A percentile compares a stretch with the other conserved stretches of the same genome.
phyloP scores from a whole-genome alignment of 1,140 invertebrate genomes.

The Archivesica marissinica region DNA sequence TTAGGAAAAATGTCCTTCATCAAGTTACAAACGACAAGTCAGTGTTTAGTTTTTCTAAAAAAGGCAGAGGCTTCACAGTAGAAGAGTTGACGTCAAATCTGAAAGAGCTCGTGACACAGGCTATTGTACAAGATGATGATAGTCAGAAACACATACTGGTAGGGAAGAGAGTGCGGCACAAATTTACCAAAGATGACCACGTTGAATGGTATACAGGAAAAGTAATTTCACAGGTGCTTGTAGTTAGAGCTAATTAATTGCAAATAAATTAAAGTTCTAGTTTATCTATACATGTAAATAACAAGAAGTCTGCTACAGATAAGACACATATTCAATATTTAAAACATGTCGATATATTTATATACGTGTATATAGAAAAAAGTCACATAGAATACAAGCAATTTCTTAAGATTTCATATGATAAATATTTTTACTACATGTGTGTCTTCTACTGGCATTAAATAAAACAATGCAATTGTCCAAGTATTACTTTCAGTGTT shows the following conservation, averaged over 20 bases:
- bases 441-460: too few relatives aligned
- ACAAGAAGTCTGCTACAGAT: too few relatives aligned
- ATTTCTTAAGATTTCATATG: too few relatives aligned
- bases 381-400: too few relatives aligned
- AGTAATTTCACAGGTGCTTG: constrained; percentile 43
- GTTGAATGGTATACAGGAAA: constrained; percentile 38
- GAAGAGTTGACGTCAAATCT: constrained; percentile 35
- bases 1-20: constrained; percentile 30
- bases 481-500: too few relatives aligned
- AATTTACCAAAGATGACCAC: constrained; percentile 20
- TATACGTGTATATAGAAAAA: too few relatives aligned
- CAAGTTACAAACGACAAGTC: constrained; percentile 6
- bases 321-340: too few relatives aligned
- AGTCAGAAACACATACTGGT: constrained; percentile 32
- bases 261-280: too few relatives aligned
- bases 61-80: constrained; percentile 36
- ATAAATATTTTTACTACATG: too few relatives aligned
- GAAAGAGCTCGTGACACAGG: constrained; percentile 40
- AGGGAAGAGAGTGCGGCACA: constrained; percentile 20
- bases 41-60: neutral
- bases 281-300: too few relatives aligned
- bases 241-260: neutral
- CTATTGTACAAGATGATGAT: constrained; percentile 42
- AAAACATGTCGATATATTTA: too few relatives aligned
- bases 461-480: too few relatives aligned